Evolutionary conservation across 2,797 vertebrate genomes (phyloP), one percentile per base, ranked within the genome.

Genomic region (Phyllotis vaccarum): DNA sequence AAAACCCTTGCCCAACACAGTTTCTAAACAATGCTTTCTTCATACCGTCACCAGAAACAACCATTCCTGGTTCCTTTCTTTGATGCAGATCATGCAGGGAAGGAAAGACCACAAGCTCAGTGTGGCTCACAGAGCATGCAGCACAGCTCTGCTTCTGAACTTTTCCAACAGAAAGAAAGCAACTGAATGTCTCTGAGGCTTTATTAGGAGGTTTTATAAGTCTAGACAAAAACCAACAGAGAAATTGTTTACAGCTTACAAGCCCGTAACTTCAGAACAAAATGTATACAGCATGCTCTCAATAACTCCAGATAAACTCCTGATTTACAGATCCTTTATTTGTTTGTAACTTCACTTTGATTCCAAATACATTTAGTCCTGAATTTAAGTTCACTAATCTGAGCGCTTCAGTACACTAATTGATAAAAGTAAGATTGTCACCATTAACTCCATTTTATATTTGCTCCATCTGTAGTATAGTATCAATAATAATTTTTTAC

Each of bases 141-240:
- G 34, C 91, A 54, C 49, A 78, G 90, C 92, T 97, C 97, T 94
- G 64, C 4, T 97, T 97, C 97, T 82, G 89, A 82, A 96, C 96
- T 97, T 98, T 98, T 98, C 88, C 90, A 96, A 21, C 86, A 94
- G 86, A 96, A 29, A 10, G 68, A 58, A 98, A 98, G 46, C 29
- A 97, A 96, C 95, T 97, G 70, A 56, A 97, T 97, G 97, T 97
- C 91, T 98, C 7, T 79, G 40, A 46, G 94, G 14, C 89, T 98
- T 98, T 98, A 96, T 89, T 97, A 96, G 34, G 66, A 90, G 17
- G 62, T 98, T 98, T 98, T 97, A 98, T 0, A 0, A 97, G 95
- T 97, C 96, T 97, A 94, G 90, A 96, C 97, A 96, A 98, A 98
- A 96, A 97, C 80, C 37, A 96, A 14, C 62, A 96, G 11, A 58